Base-by-base conservation (phyloP, 2,888 invertebrate genomes). In the Drosophila anomalata region DNA sequence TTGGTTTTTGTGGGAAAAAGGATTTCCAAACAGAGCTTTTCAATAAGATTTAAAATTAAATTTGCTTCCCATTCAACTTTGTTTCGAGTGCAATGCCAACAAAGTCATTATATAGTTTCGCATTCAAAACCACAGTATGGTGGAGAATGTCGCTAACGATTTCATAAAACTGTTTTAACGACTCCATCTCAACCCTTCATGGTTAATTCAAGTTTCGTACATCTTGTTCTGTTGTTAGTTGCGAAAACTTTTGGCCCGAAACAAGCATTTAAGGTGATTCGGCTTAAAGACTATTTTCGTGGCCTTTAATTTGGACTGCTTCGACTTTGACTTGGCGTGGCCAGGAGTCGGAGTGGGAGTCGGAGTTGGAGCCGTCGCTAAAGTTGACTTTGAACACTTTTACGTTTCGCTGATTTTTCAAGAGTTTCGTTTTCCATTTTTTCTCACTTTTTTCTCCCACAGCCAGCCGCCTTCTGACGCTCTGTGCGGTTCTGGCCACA, bases 331-430 rank as follows among this genome's bases (percentile, higher is more conserved):
- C 61, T 60, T 29, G 54, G 62, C 59, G 62, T 61, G 58, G 53
- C 59, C 80, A 76, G 80, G 84, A 76, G 76, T 69, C 59, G 70
- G 22, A 3, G 76, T 69, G 57, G 70, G 22, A 3, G 22, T 22
- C 5, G 80, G 84, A 76, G 76, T 69, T 57, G 70, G 60, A 73
- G 74, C 71, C 59, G 68, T 62, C 63, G 68, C 58, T 70, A 77
- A 87, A 87, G 81, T 88, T 89, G 88, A 87, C 90, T 90, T 89
- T 90, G 86, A 90, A 90, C 89, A 89, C 90, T 90, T 90, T 90
- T 86, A 83, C 90, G 88, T 79, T 89, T 90, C 89, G 89, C 86
- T 88, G 90, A 85, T 73, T 90, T 87, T 82, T 87, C 79, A 76
- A 87, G 87, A 80, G 78, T 66, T 84, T 61, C 61, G 62, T 55